phyloP scores from a whole-genome alignment of 2,888 invertebrate species.

The Netelia melanura region DNA sequence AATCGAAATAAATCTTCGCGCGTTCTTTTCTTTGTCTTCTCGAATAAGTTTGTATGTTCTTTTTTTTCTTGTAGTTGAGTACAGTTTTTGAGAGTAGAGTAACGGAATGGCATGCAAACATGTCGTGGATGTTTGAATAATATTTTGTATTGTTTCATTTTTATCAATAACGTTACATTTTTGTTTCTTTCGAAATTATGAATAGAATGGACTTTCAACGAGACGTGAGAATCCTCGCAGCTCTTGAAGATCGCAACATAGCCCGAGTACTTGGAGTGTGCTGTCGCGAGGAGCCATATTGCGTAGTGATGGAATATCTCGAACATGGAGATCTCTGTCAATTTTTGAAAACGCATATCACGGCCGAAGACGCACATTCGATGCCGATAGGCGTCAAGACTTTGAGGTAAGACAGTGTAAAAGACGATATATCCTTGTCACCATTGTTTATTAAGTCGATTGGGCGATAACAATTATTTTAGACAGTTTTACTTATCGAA shows the following conservation, averaged over 20 bases:
- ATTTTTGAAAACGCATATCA: constrained; percentile 90
- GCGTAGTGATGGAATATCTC: constrained; percentile 94
- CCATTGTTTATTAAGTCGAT: not conserved
- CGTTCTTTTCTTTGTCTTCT: constrained; percentile 16
- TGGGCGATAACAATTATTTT: not conserved
- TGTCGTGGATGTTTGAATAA: not conserved
- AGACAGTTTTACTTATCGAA: not conserved
- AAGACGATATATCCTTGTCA: not conserved
- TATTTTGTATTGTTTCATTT: not conserved
- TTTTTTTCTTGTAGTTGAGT: not conserved
- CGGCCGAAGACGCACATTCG: constrained; percentile 87
- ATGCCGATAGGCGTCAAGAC: constrained; percentile 88
- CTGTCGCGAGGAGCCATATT: constrained; percentile 90
- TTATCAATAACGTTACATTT: not conserved
- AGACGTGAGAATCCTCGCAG: constrained; percentile 94
- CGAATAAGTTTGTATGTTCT: not conserved
- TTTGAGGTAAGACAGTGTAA: constrained; percentile 85
- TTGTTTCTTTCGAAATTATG: not conserved
- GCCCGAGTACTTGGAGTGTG: constrained; percentile 92
- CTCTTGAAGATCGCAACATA: constrained; percentile 92
- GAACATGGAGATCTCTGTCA: constrained; percentile 94
- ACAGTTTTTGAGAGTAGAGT: not conserved
- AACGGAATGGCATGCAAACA: constrained; percentile 18
- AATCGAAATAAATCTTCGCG: constrained; percentile 54
- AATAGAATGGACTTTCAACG: constrained; percentile 93